Base-by-base conservation (phyloP, 2,888 invertebrate species). In the Sympetrum striolatum region DNA sequence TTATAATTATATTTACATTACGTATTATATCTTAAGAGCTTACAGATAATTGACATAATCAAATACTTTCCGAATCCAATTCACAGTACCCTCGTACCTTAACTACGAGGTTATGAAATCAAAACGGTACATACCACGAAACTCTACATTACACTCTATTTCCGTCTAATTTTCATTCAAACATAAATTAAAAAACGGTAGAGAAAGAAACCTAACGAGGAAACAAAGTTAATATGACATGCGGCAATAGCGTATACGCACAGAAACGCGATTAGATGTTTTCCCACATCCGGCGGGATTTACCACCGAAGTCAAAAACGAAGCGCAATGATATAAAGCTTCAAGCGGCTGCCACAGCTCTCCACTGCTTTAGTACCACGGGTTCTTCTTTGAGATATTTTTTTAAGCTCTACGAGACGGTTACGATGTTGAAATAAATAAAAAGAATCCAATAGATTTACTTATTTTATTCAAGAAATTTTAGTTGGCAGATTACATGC, bases 251-350 rank as follows among this genome's bases (percentile, higher is more conserved):
- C 31, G 18, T 86, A 37, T 37, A 39, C 60, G 12, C 86, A 86
- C 60, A 86, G 25, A 86, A 37, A 37, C 58, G 64, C 53, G 53
- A 82, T 31, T 53, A 37, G 35, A 31, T 15, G 58, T 58, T 64
- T 60, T 39, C 86, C 60, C 86, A 86, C 86, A 86, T 86, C 86
- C 86, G 86, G 86, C 86, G 86, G 86, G 86, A 31, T 39, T 37
- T 48, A 86, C 86, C 37, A 86, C 86, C 25, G 22, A 37, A 86
- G 86, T 86, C 86, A 86, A 86, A 31, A 31, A 31, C 73, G 73
- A 73, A 73, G 73, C 73, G 73, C 31, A 73, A 73, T 73, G 25
- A 53, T 18, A 18, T 8, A 53, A 5, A 53, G 53, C 53, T 53
- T 53, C 53, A 1, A 18, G 18, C 18, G 53, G 53, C 53, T 18